Conservation (phyloP, 2,113 vertebrate species). For the Motacilla alba region DNA sequence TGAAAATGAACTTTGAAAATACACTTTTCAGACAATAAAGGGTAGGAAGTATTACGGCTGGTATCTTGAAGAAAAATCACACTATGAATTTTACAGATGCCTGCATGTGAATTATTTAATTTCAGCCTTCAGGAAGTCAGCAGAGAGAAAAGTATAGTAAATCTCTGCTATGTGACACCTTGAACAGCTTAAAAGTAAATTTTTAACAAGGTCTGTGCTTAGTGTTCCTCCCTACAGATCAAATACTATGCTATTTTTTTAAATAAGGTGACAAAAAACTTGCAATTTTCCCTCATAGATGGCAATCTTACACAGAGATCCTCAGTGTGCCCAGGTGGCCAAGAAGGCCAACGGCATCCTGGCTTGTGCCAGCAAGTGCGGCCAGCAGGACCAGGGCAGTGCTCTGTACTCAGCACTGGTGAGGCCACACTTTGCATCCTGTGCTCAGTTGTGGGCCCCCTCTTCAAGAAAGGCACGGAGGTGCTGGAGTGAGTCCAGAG, state of each 20-base stretch:
- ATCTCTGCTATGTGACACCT: background rate
- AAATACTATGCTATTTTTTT: background rate
- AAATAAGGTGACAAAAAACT: background rate
- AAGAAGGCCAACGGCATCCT: background rate
- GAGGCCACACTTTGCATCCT: accelerated
- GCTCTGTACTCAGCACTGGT: background rate
- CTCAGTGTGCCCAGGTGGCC: background rate
- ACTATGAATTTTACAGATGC: background rate
- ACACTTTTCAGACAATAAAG: background rate
- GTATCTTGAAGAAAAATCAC: background rate
- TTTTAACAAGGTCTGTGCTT: background rate
- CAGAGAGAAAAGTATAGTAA: background rate
- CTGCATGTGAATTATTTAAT: background rate
- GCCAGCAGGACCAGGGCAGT: background rate
- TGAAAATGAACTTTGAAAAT: background rate
- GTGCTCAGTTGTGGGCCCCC: background rate
- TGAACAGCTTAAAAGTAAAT: background rate
- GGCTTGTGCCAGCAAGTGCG: background rate
- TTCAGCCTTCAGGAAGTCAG: background rate
- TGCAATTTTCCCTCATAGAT: accelerated
- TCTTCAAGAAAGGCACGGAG: background rate
- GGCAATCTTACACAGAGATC: background rate
- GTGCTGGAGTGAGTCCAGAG: background rate
- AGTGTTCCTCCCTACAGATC: background rate
- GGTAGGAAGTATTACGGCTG: background rate